Percentiles rank a stretch among this genome's conserved stretches.
These are phyloP conservation scores for Rhopalosiphum padi DNA, from an alignment of 1,140 invertebrate species.

Conservation along the genomic window DNA sequence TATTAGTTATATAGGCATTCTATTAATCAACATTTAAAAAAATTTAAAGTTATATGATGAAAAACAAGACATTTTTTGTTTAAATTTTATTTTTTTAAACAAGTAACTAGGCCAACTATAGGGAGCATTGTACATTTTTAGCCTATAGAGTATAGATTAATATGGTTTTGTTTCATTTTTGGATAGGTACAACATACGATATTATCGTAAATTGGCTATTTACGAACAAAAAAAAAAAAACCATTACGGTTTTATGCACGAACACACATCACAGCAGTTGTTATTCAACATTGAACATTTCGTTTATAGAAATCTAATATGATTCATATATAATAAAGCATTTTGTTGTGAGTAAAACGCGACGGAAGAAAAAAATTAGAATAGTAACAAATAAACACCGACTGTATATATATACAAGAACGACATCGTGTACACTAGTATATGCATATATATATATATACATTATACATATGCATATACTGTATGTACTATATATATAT, in stretches of 20 bases:
- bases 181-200: not conserved
- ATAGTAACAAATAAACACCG: slow-evolving; percentile 13
- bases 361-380: not conserved
- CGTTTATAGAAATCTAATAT: slow-evolving; percentile 18
- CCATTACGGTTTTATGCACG: not conserved
- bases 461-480: too few species aligned
- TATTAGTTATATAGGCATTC: too few species aligned
- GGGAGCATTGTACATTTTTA: not conserved
- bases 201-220: not conserved
- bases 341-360: not conserved
- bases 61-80: too few species aligned
- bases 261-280: not conserved
- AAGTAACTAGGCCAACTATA: not conserved
- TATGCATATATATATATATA: not conserved
- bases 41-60: too few species aligned
- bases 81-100: not conserved
- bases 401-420: not conserved
- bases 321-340: not conserved
- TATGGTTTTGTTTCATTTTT: not conserved
- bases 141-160: not conserved
- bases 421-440: not conserved
- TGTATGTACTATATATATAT: too few species aligned
- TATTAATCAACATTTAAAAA: too few species aligned
- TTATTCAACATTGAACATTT: not conserved
- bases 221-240: not conserved